Conservation (phyloP, 2,113 vertebrate species). For the Heterotis niloticus region DNA sequence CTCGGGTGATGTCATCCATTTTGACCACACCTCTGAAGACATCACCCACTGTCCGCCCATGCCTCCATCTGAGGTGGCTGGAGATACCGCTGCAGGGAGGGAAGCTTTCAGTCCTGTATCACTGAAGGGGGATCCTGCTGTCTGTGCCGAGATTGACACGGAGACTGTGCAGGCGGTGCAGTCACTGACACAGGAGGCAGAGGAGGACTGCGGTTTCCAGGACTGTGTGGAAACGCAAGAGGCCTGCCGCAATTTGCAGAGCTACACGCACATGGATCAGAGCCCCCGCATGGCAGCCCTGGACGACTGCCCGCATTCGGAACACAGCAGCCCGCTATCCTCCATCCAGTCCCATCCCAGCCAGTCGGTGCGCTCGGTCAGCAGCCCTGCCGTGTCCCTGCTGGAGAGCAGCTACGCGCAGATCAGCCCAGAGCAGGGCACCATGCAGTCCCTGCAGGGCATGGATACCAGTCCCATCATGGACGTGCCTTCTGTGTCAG, state of each 20-base stretch:
- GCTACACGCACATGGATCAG: constrained; percentile 74
- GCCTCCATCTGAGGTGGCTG: no score
- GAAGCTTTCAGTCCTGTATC: constrained; percentile 49
- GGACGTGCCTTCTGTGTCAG: constrained; percentile 92
- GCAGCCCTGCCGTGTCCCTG: constrained; percentile 82
- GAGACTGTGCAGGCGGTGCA: constrained; percentile 89
- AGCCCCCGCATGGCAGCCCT: constrained; percentile 68
- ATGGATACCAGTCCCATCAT: constrained; percentile 97
- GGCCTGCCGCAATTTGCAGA: constrained; percentile 80
- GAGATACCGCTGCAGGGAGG: constrained; percentile 35
- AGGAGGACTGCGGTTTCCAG: constrained; percentile 77
- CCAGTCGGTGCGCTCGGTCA: constrained; percentile 89
- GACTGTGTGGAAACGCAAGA: constrained; percentile 88
- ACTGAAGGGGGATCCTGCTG: constrained; percentile 60
- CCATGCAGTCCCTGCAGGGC: constrained; percentile 86
- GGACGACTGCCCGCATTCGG: constrained; percentile 89
- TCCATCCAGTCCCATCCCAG: constrained; percentile 90
- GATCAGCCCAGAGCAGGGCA: constrained; percentile 90
- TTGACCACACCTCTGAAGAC: no score
- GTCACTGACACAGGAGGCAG: constrained; percentile 81
- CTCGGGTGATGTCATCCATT: no score
- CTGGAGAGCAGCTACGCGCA: constrained; percentile 87
- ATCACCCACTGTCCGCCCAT: no score
- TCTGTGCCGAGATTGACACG: constrained; percentile 79
- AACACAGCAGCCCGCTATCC: constrained; percentile 90